Base-by-base conservation (phyloP, 2,888 invertebrate species). In the Lysandra coridon region DNA sequence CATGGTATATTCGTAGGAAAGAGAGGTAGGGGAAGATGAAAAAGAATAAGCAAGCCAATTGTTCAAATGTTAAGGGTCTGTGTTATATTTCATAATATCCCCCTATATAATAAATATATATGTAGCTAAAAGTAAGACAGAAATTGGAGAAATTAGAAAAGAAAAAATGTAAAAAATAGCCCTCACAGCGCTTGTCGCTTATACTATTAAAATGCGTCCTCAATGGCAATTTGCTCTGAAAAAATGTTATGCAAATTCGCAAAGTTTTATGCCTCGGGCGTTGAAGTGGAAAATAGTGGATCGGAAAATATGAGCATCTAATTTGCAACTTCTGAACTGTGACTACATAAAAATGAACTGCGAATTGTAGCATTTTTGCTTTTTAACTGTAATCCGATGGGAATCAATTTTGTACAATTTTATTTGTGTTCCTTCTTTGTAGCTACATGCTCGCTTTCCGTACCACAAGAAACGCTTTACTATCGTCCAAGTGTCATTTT, bases 201-300 rank as follows among this genome's bases (percentile, higher is more conserved):
- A 10, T 49, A 17, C 7, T 69, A 69, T 69, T 69, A 69, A 14
- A 69, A 69, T 69, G 69, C 12, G 64, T 30, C 10, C 64, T 30
- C 64, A 30, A 30, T 64, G 33, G 33, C 33, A 69, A 69, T 33
- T 69, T 69, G 69, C 69, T 69, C 14, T 17, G 69, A 69, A 69
- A 69, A 69, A 69, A 69, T 37, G 37, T 69, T 69, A 69, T 69
- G 69, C 69, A 69, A 69, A 69, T 69, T 69, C 33, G 5, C 69
- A 74, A 74, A 74, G 10, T 44, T 74, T 23, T 44, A 44, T n/a
- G 44, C 40, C n/a, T 23, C 74, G 44, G 74, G 74, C 14, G 74
- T 44, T 74, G 74, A 23, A 74, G 40, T 74, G 74, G 74, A 74
- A 74, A 74, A 74, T 44, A 44, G 74, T 44, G 74, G n/a, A 74